These are phyloP conservation scores for Aurelia aurita complex sp. Pacific DNA, from an alignment of 30 jellyfish, hydroid and myxozoan genomes.

Conservation along the genomic window DNA sequence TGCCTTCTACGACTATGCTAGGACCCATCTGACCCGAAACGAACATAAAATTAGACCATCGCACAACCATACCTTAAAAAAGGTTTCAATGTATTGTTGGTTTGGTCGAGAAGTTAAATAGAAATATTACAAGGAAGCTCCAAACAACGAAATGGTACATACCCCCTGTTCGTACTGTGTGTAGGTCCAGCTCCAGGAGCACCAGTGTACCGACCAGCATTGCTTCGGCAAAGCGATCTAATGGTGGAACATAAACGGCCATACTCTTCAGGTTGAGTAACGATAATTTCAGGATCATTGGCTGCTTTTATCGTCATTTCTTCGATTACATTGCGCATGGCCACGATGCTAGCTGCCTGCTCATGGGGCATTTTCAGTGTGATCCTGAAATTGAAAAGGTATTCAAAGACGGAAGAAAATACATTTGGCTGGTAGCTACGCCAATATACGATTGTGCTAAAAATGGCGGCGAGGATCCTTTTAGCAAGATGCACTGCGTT, in stretches of 20 bases:
- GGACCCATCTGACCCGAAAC: too few relatives aligned
- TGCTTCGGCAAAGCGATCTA: slow-evolving; percentile 80
- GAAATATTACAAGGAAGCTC: too few relatives aligned
- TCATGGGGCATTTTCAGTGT: slow-evolving; percentile 79
- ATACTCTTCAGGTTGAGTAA: slow-evolving; percentile 55
- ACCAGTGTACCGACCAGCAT: slow-evolving; percentile 73
- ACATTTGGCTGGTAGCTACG: too few relatives aligned
- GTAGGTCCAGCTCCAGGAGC: background rate
- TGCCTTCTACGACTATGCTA: too few relatives aligned
- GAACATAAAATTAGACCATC: too few relatives aligned
- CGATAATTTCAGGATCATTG: slow-evolving; percentile 69
- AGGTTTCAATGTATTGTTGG: too few relatives aligned
- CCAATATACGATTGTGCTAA: too few relatives aligned
- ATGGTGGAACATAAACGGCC: slow-evolving; percentile 33
- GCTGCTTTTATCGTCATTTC: slow-evolving; percentile 83
- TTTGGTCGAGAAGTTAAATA: too few relatives aligned
- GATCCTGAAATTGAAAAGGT: slow-evolving; percentile 53
- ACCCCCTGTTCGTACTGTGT: slow-evolving; percentile 18
- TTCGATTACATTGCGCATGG: slow-evolving; percentile 79
- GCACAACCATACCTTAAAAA: too few relatives aligned
- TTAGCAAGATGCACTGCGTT: too few relatives aligned
- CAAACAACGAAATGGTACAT: background rate
- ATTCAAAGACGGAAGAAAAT: background rate
- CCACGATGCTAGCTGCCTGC: slow-evolving; percentile 85
- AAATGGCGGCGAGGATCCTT: too few relatives aligned